Base-by-base conservation (phyloP, 2,113 vertebrate species). In the Odontophorus gujanensis region DNA sequence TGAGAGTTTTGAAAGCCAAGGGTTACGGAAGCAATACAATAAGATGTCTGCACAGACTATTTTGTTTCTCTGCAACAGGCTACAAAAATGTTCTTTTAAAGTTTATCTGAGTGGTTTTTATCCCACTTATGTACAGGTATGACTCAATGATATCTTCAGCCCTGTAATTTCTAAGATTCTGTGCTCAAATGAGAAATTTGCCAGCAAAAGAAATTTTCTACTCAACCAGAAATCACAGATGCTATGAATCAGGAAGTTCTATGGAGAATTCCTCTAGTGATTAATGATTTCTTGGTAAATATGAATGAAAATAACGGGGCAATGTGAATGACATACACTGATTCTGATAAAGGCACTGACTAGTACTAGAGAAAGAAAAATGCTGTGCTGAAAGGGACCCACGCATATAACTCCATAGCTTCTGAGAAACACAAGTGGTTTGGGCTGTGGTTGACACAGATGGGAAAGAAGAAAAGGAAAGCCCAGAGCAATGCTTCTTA, bases 271-370 rank as follows among this genome's bases (percentile, higher is more conserved):
- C 17, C 14, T 88, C 20, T 76, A 95, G 51, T 96, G 89, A 96
- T 74, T 93, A 91, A 95, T 89, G 81, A 82, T 84, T 92, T 89
- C 80, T 81, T 94, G 32, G 71, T 92, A 92, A 96, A 97, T 82
- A 96, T 84, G 79, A 81, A 97, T 96, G 63, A 89, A 97, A 93
- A 96, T 75, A 95, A 85, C 43, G 73, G 82, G n/a, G 3, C 71
- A 87, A 84, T 66, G n/a, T 96, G 82, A 97, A 91, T 95, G 78
- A 34, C 83, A 94, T 89, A 94, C 65, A 91, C 87, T 91, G 90
- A 91, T 96, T 97, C 84, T 66, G 61, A 95, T 87, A 93, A 89
- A 91, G 75, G 89, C 95, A 95, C 71, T 74, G 71, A 93, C 55
- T 89, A 65, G 30, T 71, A 75, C 65, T 34, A 90, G 58, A 82